Percentiles rank a stretch among this genome's conserved stretches.
phyloP scores from a whole-genome alignment of 30 jellyfish, hydroid and myxozoan species.

The Hydractinia echinata region DNA sequence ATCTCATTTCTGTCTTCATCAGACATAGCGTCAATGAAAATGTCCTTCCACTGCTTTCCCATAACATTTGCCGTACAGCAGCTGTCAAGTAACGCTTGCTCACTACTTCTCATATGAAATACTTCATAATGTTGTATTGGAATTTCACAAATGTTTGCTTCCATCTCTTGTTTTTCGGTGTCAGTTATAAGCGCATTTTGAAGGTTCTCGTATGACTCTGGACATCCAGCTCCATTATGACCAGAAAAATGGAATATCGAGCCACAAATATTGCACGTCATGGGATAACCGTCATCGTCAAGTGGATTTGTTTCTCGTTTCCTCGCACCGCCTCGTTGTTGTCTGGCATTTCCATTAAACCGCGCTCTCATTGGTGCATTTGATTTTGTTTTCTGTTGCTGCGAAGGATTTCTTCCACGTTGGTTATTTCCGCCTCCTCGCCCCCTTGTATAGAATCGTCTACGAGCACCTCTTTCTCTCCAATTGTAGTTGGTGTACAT shows the following conservation, averaged over 20 bases:
- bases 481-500: neutral
- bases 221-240: no score
- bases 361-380: conserved; percentile 1
- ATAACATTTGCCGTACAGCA: conserved; percentile 11
- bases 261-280: conserved; percentile 3
- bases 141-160: neutral
- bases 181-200: neutral
- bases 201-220: conserved; percentile 11
- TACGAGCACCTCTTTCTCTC: neutral
- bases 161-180: neutral
- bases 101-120: conserved; percentile 2
- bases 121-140: conserved; percentile 1
- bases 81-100: neutral
- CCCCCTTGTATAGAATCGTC: neutral
- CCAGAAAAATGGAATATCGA: neutral
- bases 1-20: no score
- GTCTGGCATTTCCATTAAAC: no score
- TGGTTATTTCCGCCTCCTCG: conserved; percentile 2
- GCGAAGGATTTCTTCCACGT: neutral
- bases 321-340: neutral
- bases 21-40: conserved; percentile 37
- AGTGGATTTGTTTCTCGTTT: conserved; percentile 5
- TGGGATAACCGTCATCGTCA: conserved; percentile 1
- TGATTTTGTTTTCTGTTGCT: neutral
- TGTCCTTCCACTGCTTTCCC: conserved; percentile 37